Base-by-base conservation (phyloP, 2,113 vertebrate genomes). In the Nibea coibor region DNA sequence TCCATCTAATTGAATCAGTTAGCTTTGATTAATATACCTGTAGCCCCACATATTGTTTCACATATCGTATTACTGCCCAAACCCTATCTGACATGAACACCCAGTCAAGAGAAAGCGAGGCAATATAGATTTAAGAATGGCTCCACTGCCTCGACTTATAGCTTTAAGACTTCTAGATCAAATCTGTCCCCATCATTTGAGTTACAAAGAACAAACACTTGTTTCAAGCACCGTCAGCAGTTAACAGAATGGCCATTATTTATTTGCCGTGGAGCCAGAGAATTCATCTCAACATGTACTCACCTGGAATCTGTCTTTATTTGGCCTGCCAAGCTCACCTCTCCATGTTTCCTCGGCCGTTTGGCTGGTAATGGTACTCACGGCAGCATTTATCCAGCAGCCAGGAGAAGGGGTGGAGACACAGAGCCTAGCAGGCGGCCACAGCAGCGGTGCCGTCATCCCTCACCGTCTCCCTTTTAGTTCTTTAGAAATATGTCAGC, bases 171-270 rank as follows among this genome's bases (percentile, higher is more conserved):
- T 85, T 79, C 73, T 80, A 81, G 67, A 88, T 89, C 87, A 89
- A 80, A 90, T 89, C 82, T 78, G 80, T 82, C 83, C 67, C 69
- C 77, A 84, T 87, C 80, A 84, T 83, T 92, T 91, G 64, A 79
- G 85, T 85, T 73, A 80, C 67, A 2, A 84, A 85, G 80, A 77
- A 42, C 82, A 91, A 92, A 89, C 83, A 83, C 84, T 91, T 87
- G 83, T 89, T 93, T 91, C 84, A 81, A 88, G 86, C 87, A 78
- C 69, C 20, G 83, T 90, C 91, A 93, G 90, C 89, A 93, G 78
- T 85, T 86, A 82, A 81, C 31, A 66, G 77, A 83, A 70, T 66
- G 51, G 78, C 72, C 78, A 83, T 89, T 88, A 92, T 88, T 90
- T 87, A 88, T 90, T 90, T 85, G 75, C 88, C 58, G 70, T 31